A percentile compares a stretch with the other conserved stretches of the same genome.
Evolutionary conservation across 2,797 vertebrate genomes (phyloP).

Genomic region (Kryptolebias ocellatus): DNA sequence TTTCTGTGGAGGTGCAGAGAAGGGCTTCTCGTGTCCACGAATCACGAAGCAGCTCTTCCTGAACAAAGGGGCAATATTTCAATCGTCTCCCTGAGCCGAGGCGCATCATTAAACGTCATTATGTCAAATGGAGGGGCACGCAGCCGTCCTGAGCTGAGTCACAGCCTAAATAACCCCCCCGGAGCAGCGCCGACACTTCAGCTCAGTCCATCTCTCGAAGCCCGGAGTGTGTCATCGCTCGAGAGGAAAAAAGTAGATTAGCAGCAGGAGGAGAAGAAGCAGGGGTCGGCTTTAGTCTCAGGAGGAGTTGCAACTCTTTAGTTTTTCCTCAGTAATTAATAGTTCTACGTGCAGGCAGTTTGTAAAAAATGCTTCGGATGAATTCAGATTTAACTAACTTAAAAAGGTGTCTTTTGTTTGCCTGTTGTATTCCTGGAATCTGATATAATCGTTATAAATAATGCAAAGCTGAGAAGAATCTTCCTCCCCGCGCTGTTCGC

Average conservation of each 20-base stretch:
- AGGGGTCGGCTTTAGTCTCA: conserved; percentile 12
- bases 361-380: conserved; percentile 16
- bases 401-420: conserved; percentile 7
- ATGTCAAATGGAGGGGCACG: conserved; percentile 44
- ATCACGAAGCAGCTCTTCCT: conserved; percentile 20
- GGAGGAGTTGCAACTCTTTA: background rate
- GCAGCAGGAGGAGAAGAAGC: conserved; percentile 1
- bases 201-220: conserved; percentile 24
- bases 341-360: conserved; percentile 31
- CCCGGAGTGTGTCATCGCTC: conserved; percentile 20
- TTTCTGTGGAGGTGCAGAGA: conserved; percentile 6
- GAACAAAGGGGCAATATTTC: conserved; percentile 34
- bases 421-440: conserved; percentile 14
- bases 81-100: conserved; percentile 18
- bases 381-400: conserved; percentile 38
- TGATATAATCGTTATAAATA: conserved; percentile 38
- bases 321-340: conserved; percentile 29
- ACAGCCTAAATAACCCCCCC: conserved; percentile 14
- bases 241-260: background rate
- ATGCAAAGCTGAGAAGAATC: conserved; percentile 24
- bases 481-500: conserved; percentile 25
- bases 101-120: conserved; percentile 56
- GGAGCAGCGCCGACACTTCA: conserved; percentile 26
- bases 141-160: conserved; percentile 52
- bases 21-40: background rate